Evolutionary conservation across 2,888 invertebrate species (phyloP).

Genomic region (Sycophila texana): DNA sequence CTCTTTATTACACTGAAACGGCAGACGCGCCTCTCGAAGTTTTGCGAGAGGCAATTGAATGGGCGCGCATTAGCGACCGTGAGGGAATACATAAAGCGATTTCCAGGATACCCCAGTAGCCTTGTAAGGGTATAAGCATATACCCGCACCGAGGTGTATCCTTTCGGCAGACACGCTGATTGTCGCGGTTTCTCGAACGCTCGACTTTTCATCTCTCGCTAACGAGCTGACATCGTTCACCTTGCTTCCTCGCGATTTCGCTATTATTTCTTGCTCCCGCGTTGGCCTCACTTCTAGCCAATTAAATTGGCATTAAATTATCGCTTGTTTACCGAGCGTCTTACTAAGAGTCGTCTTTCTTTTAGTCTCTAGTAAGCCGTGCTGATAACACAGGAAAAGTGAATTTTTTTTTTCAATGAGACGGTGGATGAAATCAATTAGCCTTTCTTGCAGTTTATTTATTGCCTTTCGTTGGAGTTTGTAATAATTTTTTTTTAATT

Average conservation of each 20-base stretch:
- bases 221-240: constrained; percentile 1
- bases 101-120: not conserved
- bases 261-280: not conserved
- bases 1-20: not conserved
- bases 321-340: not conserved
- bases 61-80: not conserved
- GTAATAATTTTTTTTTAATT: not conserved
- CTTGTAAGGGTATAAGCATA: not conserved
- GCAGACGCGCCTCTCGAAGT: not conserved
- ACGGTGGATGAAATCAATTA: not conserved
- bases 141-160: not conserved
- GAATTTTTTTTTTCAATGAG: not conserved
- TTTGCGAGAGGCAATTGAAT: constrained; percentile 22
- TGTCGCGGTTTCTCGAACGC: not conserved
- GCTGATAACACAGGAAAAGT: not conserved
- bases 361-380: not conserved
- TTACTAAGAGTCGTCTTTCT: not conserved
- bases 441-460: not conserved
- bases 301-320: not conserved
- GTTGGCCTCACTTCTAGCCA: not conserved
- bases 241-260: not conserved
- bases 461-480: not conserved
- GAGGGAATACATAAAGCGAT: constrained; percentile 3
- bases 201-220: constrained; percentile 25
- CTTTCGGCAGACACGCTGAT: not conserved